Percentiles rank a stretch among this genome's conserved stretches.
These are phyloP conservation scores for Sinocyclocheilus maitianheensis DNA, from an alignment of 2,113 vertebrate genomes.

Conservation along the genomic window DNA sequence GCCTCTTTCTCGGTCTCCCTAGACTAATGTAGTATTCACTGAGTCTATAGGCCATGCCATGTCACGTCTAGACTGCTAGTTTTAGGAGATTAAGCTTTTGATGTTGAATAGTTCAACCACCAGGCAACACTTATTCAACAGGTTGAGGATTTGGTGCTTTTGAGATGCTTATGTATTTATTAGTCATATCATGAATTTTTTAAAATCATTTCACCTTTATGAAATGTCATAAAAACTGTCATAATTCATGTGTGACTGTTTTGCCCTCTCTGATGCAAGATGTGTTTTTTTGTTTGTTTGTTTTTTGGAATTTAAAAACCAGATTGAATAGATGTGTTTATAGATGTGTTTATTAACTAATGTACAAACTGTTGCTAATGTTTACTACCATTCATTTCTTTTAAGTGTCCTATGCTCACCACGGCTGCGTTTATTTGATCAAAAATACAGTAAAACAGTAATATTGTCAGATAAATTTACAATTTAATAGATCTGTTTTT, in stretches of 20 bases:
- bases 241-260: not conserved
- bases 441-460: not conserved
- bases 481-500: no score
- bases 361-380: not conserved
- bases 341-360: not conserved
- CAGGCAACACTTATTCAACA: slow-evolving; percentile 23
- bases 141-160: not conserved
- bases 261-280: not conserved
- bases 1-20: slow-evolving; percentile 17
- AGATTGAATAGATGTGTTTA: not conserved
- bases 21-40: slow-evolving; percentile 34
- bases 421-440: not conserved
- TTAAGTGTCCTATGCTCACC: not conserved
- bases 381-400: no score
- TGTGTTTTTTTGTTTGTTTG: not conserved
- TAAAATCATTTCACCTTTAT: not conserved
- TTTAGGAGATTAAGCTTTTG: slow-evolving; percentile 7
- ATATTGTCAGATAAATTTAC: not conserved
- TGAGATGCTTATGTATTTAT: not conserved
- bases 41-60: slow-evolving; percentile 24
- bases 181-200: not conserved
- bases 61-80: slow-evolving; percentile 31
- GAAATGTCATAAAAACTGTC: not conserved
- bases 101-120: slow-evolving; percentile 8
- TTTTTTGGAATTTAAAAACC: not conserved